Conservation (phyloP, 2,113 vertebrate species). For the Pollimyrus isidori region DNA sequence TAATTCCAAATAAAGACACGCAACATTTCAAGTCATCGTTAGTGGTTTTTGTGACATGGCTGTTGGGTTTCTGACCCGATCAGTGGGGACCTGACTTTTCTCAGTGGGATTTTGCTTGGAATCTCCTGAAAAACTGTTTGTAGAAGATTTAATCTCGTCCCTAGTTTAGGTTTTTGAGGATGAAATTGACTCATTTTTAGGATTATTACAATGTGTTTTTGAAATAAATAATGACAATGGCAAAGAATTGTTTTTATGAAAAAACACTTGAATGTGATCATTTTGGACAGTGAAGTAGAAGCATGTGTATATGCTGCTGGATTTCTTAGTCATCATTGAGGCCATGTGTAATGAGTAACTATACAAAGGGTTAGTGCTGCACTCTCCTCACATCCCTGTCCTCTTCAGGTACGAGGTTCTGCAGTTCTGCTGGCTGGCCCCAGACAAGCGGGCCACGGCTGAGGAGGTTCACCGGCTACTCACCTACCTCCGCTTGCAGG, state of each 20-base stretch:
- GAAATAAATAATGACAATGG: neutral
- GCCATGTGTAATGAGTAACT: neutral
- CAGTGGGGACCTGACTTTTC: neutral
- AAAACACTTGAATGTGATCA: neutral
- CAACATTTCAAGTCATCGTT: neutral
- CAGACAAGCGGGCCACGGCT: constrained; percentile 82
- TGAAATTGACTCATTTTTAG: neutral
- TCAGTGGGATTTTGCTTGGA: neutral
- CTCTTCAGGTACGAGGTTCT: constrained; percentile 81
- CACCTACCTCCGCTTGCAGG: constrained; percentile 90
- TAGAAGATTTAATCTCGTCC: neutral
- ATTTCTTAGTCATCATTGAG: neutral
- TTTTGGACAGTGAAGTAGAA: neutral
- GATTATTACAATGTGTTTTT: neutral
- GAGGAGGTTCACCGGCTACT: constrained; percentile 89
- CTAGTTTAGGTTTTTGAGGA: neutral
- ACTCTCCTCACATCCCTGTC: neutral
- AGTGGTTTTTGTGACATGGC: neutral
- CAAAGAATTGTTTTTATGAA: neutral
- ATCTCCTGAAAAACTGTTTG: neutral
- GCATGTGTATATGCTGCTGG: neutral
- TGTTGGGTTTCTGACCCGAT: neutral
- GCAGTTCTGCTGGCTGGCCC: constrained; percentile 89
- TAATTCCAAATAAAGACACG: neutral
- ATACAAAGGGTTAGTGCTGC: neutral